Conservation (phyloP, 2,113 vertebrate genomes). For the Plecotus auritus region DNA sequence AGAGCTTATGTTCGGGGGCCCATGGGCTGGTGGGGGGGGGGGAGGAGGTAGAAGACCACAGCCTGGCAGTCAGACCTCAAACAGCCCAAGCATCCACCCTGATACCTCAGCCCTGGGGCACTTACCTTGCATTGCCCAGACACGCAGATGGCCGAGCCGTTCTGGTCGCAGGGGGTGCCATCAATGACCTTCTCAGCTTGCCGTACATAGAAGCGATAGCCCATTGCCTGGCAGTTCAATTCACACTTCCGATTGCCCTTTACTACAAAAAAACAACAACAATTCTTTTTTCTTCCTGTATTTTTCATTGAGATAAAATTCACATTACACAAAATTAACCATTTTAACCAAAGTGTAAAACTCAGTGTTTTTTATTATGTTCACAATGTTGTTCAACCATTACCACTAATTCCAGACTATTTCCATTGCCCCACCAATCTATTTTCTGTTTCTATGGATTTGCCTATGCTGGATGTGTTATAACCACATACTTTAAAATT, state of each 20-base stretch:
- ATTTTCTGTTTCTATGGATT: not conserved
- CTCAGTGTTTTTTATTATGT: not conserved
- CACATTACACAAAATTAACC: not conserved
- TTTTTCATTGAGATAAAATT: not conserved
- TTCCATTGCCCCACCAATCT: not conserved
- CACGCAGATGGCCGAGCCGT: slow-evolving; percentile 88
- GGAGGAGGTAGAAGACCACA: not conserved
- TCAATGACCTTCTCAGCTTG: slow-evolving; percentile 90
- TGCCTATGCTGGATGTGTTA: not conserved
- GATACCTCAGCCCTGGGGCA: not conserved
- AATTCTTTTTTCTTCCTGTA: not conserved
- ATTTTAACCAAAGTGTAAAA: not conserved
- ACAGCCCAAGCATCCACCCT: fast-evolving
- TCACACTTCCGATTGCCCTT: slow-evolving; percentile 89
- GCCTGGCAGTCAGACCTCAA: not conserved
- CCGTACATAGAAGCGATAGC: slow-evolving; percentile 94
- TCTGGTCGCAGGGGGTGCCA: slow-evolving; percentile 91
- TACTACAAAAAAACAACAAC: slow-evolving; percentile 71
- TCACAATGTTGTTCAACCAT: not conserved
- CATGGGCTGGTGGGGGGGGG: fast-evolving
- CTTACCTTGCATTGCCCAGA: slow-evolving; percentile 92
- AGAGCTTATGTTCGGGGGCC: not conserved
- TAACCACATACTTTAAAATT: not conserved
- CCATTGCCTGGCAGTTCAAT: slow-evolving; percentile 91
- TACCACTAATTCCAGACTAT: not conserved